Percentiles rank a stretch among this genome's conserved stretches.
phyloP scores from a whole-genome alignment of 2,113 vertebrate species.

The Hyla sarda region DNA sequence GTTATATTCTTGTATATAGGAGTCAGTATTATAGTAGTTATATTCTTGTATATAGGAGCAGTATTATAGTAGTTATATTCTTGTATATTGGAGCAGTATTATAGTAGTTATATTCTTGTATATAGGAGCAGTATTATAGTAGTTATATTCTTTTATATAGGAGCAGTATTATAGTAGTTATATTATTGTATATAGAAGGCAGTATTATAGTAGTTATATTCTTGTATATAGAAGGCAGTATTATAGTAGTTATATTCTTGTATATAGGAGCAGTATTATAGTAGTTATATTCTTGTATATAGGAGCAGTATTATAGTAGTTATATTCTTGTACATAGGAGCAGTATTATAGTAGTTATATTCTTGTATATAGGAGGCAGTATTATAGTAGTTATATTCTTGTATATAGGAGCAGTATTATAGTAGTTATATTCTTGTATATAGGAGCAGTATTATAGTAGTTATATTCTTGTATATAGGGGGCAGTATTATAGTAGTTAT shows the following conservation, averaged over 20 bases:
- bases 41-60: no score
- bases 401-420: no score
- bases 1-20: no score
- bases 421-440: slow-evolving; percentile 2
- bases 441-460: slow-evolving; percentile 9
- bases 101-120: slow-evolving; percentile 1
- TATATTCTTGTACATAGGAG: not conserved
- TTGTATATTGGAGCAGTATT: not conserved
- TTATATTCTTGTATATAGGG: not conserved
- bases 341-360: slow-evolving; percentile 22
- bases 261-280: not conserved
- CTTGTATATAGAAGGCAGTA: no score
- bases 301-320: not conserved
- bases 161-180: no score
- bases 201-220: no score
- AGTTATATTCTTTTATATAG: no score
- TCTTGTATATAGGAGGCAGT: not conserved
- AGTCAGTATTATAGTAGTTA: not conserved
- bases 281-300: slow-evolving; percentile 3
- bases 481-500: slow-evolving; percentile 14
- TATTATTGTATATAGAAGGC: no score
- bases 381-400: slow-evolving; percentile 13
- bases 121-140: not conserved
- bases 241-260: slow-evolving; percentile 7
- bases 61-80: slow-evolving; percentile 15